Evolutionary conservation across 2,888 invertebrate genomes (phyloP), one percentile per base, ranked within the genome.

Genomic region (Chrysomela aeneicollis): DNA sequence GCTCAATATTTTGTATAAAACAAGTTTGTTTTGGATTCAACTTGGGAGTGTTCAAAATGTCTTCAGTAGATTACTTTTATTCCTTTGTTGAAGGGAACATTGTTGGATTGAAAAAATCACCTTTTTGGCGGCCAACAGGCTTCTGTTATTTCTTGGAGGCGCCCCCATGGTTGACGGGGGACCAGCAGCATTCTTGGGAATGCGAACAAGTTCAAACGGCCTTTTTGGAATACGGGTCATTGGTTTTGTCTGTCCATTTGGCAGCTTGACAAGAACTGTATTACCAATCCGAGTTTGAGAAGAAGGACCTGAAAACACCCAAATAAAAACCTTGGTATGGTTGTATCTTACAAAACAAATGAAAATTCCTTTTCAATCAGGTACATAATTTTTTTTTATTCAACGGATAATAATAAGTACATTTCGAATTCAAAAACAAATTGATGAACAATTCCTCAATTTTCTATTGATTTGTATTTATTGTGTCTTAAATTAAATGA

Each of bases 221-320:
- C 80, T 73, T 68, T 81, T 82, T 10, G 79, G 79, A 61, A 82
- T 69, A 70, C 80, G 77, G 9, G 83, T 81, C 82, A 83, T 81
- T 15, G 82, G 79, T 77, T 83, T 83, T 1, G 82, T 82, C 73
- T 83, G 82, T 22, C 83, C 83, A 68, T 83, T 83, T 49, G 83
- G 83, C 55, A 83, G 70, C 74, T 83, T 83, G 12, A 83, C 82
- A 65, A 83, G 76, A 62, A 83, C 82, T 60, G 83, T 83, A 67
- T 79, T 82, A 30, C 83, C 83, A 59, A 82, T 81, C 72, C 81
- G 74, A n/a, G 80, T 77, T 68, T 74, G 73, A 59, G 76, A 75
- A 9, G 80, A 79, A n/a, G 80, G 75, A 54, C 80, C 79, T 79
- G 35, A 46, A 72, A 67, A 59, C 1, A 42, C 9, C 26, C n/a